These are phyloP conservation scores for Rutilus rutilus DNA, from an alignment of 2,113 vertebrate species.

Conservation along the genomic window DNA sequence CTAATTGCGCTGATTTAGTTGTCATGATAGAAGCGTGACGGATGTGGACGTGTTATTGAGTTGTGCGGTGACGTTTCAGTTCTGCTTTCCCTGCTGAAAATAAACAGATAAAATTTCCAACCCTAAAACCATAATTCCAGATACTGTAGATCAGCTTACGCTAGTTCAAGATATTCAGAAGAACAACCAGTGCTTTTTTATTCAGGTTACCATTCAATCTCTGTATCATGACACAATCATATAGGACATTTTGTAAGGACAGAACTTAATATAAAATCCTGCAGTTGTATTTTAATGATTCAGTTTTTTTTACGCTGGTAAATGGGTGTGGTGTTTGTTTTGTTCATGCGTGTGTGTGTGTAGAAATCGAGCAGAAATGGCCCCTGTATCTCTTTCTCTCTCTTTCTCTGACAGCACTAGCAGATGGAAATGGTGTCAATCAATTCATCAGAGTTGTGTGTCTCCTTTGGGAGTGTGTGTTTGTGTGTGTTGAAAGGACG, in stretches of 20 bases:
- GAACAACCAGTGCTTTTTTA: neutral
- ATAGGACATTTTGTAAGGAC: neutral
- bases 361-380: constrained; percentile 61
- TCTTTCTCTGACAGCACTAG: constrained; percentile 63
- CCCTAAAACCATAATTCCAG: neutral
- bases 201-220: neutral
- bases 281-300: neutral
- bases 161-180: constrained; percentile 1
- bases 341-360: constrained; percentile 13
- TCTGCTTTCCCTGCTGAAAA: neutral
- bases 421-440: constrained; percentile 80
- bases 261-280: neutral
- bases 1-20: constrained; percentile 77
- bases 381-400: constrained; percentile 55
- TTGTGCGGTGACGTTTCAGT: constrained; percentile 57
- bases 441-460: constrained; percentile 77
- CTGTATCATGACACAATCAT: neutral
- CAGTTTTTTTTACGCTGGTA: neutral
- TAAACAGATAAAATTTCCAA: too few relatives aligned
- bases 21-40: constrained; percentile 74
- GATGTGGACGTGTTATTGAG: constrained; percentile 74
- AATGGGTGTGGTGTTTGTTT: neutral
- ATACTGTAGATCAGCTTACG: neutral
- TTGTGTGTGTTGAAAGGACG: neutral
- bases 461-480: constrained; percentile 65